Percentiles rank a stretch among this genome's conserved stretches.
Conservation (phyloP, 2,888 invertebrate species). For the Sinohyriopsis cumingii region DNA sequence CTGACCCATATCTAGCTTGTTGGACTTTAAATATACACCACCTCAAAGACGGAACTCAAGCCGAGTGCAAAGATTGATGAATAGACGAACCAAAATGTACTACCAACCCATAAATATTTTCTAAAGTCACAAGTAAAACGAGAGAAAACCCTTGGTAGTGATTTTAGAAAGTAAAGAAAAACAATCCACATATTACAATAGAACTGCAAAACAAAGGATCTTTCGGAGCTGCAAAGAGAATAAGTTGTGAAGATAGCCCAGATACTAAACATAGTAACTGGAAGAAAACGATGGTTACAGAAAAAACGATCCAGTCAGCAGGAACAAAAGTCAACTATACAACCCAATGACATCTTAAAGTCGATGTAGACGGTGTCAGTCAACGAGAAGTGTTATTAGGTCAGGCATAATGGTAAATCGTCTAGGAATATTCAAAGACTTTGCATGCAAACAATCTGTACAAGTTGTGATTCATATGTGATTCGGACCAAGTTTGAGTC, state of each 20-base stretch:
- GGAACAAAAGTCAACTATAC: no score
- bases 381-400: no score
- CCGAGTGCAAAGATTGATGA: conserved; percentile 7
- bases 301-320: no score
- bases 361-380: no score
- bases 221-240: conserved; percentile 1
- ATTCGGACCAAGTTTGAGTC: no score
- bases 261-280: not conserved
- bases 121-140: not conserved
- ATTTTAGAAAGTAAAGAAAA: not conserved
- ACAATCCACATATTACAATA: not conserved
- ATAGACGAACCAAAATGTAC: conserved; percentile 4
- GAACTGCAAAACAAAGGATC: not conserved
- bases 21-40: not conserved
- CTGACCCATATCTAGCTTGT: not conserved
- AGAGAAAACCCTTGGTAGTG: not conserved
- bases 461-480: no score
- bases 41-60: conserved; percentile 7
- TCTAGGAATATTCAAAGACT: no score
- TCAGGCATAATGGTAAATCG: no score
- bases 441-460: no score
- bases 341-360: no score
- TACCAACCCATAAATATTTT: conserved; percentile 4
- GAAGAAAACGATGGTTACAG: conserved; percentile 1
- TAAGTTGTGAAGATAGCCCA: conserved; percentile 2